Evolutionary conservation across 2,888 invertebrate species (phyloP).

Genomic region (Thereva unica): DNA sequence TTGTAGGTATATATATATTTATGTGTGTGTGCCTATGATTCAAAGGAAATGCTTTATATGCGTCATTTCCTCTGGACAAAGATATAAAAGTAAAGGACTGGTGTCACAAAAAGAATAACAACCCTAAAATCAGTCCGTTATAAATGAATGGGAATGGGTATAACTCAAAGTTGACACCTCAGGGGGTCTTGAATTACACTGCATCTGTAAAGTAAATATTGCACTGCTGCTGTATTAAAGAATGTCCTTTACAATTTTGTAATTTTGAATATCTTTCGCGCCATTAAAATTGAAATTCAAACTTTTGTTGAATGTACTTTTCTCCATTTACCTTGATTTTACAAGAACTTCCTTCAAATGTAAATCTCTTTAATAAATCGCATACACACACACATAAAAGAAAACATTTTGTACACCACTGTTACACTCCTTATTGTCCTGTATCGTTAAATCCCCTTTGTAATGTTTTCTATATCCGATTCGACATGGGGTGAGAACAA

Average conservation of each 20-base stretch:
- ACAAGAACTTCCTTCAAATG: no score
- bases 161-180: conserved; percentile 44
- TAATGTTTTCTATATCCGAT: conserved; percentile 47
- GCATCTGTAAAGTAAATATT: no score
- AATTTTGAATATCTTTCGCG: no score
- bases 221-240: no score
- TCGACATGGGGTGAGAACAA: conserved; percentile 54
- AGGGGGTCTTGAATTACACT: conserved; percentile 40
- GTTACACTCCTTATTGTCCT: neutral
- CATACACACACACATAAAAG: no score
- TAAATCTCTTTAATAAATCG: no score
- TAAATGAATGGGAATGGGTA: conserved; percentile 39
- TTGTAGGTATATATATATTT: neutral
- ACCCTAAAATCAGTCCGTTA: conserved; percentile 39
- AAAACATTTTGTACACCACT: no score
- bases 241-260: no score
- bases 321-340: no score
- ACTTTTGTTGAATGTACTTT: no score
- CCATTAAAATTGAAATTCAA: conserved; percentile 3
- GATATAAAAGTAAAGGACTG: conserved; percentile 7
- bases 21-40: conserved; percentile 3
- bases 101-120: conserved; percentile 36
- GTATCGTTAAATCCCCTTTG: conserved; percentile 41
- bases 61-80: conserved; percentile 39
- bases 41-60: conserved; percentile 18